Evolutionary conservation across 2,113 vertebrate genomes (phyloP), one percentile per base, ranked within the genome.

Genomic region (Climacteris rufus): DNA sequence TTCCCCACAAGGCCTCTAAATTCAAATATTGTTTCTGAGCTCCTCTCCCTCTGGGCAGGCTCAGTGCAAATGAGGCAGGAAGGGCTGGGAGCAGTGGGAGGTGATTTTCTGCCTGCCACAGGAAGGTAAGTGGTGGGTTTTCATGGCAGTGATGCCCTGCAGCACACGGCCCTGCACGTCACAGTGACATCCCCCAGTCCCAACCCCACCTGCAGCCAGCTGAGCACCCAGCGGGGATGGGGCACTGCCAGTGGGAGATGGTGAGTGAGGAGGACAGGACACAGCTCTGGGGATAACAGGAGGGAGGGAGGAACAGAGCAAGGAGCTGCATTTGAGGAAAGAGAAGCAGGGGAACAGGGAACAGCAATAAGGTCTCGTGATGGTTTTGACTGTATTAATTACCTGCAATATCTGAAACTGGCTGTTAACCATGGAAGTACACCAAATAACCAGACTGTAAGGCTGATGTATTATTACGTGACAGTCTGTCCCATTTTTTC

Each of bases 151-250:
- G 5, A 31, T 47, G 63, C 56, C 78, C 82, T 65, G 63, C 30
- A 83, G 63, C 53, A 50, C 5, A 3, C 1, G 0, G 11, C 39
- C 47, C 57, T 45, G n/a, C 35, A n/a, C 8, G 1, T 30, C 37
- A 8, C 24, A 6, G 31, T 9, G 42, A 61, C 15, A 14, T 15
- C 6, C 54, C 31, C 57, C 5, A 1, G 37, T 2, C 27, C 75
- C 60, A 54, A 63, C 4, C 27, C 49, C 39, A 8, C 28, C 72
- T 7, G 13, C 2, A 14, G 4, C 40, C 15, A 7, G 54, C 39
- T n/a, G 50, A 75, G 35, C 0, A 0, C n/a, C 45, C 11, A 1
- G 22, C 0, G 2, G 56, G 59, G 74, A 8, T 6, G 35, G 31
- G 6, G 10, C 39, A 10, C 15, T 44, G 75, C 40, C 31, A 21